Percentiles rank a stretch among this genome's conserved stretches.
Conservation (phyloP, 1,140 invertebrate species). For the Lineus longissimus region DNA sequence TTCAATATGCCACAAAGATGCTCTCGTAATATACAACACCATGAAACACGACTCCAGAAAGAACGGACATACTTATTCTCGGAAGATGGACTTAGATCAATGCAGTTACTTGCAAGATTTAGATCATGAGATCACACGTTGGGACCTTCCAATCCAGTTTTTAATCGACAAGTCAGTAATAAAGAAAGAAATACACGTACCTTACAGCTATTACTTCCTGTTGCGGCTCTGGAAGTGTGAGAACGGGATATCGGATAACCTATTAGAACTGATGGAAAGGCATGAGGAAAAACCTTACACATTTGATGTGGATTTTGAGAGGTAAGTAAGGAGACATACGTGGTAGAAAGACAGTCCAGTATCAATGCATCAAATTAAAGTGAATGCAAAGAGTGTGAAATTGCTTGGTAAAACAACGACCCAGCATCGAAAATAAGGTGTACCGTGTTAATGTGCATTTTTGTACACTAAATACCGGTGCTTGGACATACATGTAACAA, state of each 20-base stretch:
- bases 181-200: background rate
- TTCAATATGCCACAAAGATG: conserved; percentile 1
- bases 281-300: background rate
- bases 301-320: conserved; percentile 1
- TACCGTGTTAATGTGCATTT: too few species aligned
- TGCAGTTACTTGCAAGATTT: background rate
- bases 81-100: background rate
- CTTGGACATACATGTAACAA: too few species aligned
- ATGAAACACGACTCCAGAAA: background rate
- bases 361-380: too few species aligned
- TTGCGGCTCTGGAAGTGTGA: conserved; percentile 3
- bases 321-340: background rate
- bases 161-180: background rate
- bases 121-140: background rate
- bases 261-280: background rate
- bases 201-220: background rate
- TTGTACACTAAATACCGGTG: too few species aligned
- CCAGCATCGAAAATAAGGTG: too few species aligned
- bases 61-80: background rate
- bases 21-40: background rate
- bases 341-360: background rate
- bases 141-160: background rate
- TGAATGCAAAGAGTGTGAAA: too few species aligned
- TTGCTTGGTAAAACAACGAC: too few species aligned
- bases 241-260: background rate